Conservation (phyloP, 2,797 vertebrate species). For the Macropodus opercularis region DNA sequence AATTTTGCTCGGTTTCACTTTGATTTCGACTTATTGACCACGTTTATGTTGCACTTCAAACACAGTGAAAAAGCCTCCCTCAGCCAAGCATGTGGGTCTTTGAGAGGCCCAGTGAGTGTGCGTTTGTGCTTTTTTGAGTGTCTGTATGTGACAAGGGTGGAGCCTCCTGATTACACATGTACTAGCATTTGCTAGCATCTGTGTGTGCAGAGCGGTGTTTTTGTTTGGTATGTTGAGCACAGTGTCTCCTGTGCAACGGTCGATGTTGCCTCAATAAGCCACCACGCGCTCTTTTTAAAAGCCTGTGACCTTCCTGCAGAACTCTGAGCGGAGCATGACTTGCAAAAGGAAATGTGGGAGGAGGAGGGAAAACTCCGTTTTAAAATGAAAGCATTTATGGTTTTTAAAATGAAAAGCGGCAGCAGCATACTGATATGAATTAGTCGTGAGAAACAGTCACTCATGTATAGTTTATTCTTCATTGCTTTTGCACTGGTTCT, state of each 20-base stretch:
- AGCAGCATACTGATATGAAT: constrained; percentile 46
- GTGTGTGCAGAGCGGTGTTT: constrained; percentile 63
- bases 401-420: constrained; percentile 20
- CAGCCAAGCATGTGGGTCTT: constrained; percentile 35
- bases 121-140: constrained; percentile 17
- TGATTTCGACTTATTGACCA: constrained; percentile 21
- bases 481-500: constrained; percentile 48
- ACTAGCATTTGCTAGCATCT: constrained; percentile 58
- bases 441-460: neutral
- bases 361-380: neutral
- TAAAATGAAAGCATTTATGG: neutral
- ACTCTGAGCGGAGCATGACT: constrained; percentile 15
- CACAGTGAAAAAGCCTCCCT: constrained; percentile 47
- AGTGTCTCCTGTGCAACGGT: constrained; percentile 43
- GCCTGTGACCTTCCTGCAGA: constrained; percentile 33
- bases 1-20: constrained; percentile 32
- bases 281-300: constrained; percentile 43
- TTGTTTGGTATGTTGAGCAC: constrained; percentile 47
- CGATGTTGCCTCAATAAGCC: constrained; percentile 47
- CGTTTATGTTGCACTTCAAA: constrained; percentile 36
- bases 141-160: constrained; percentile 51
- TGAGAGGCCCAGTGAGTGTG: constrained; percentile 45
- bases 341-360: constrained; percentile 10
- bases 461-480: constrained; percentile 30
- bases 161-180: constrained; percentile 73